These are phyloP conservation scores for Pelagia noctiluca DNA, from an alignment of 30 jellyfish, hydroid and myxozoan species.

Conservation along the genomic window DNA sequence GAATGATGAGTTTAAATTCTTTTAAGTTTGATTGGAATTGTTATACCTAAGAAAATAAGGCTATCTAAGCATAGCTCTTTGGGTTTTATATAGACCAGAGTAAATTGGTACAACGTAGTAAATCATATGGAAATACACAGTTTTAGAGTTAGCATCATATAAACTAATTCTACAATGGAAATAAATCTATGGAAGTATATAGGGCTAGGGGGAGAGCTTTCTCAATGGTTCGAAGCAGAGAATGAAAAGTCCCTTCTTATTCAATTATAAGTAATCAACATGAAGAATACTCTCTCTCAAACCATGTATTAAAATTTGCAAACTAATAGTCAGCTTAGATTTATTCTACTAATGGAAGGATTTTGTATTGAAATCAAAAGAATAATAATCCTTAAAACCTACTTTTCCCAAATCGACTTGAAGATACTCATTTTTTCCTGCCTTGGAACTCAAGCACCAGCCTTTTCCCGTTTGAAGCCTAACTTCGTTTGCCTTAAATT, in stretches of 20 bases:
- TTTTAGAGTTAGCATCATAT: neutral
- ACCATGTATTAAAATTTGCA: neutral
- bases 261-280: no score
- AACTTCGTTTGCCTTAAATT: slow-evolving; percentile 29
- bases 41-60: neutral
- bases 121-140: neutral
- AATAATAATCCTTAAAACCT: neutral
- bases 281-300: no score
- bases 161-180: no score
- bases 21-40: no score
- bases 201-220: neutral
- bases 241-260: no score
- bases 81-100: neutral
- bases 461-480: slow-evolving; percentile 38
- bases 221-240: neutral
- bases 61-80: neutral
- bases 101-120: neutral
- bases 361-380: neutral
- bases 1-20: no score
- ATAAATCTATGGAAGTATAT: no score
- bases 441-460: slow-evolving; percentile 24
- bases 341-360: neutral
- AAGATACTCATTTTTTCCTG: slow-evolving; percentile 31
- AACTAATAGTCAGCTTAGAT: no score
- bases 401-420: slow-evolving; percentile 82